Evolutionary conservation across 2,888 invertebrate species (phyloP).

Genomic region (Fragum fragum): DNA sequence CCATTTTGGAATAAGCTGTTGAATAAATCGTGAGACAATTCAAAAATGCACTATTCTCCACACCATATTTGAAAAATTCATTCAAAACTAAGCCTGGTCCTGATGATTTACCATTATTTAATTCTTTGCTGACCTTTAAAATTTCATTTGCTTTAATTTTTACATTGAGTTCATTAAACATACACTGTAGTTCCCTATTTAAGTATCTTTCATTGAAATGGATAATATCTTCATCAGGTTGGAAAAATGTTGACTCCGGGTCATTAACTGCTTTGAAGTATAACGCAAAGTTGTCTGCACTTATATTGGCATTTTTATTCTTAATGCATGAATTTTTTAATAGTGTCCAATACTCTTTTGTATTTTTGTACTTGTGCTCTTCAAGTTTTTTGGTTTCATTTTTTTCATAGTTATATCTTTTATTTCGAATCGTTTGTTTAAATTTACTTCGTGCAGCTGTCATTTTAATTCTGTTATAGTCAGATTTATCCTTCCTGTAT

Average conservation of each 20-base stretch:
- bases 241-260: constrained; percentile 19
- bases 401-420: constrained; percentile 9
- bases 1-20: constrained; percentile 24
- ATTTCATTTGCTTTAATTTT: not conserved
- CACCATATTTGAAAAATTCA: constrained; percentile 26
- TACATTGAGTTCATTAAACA: constrained; percentile 30
- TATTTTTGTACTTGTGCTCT: constrained; percentile 18
- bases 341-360: constrained; percentile 42
- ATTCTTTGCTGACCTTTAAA: not conserved
- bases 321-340: constrained; percentile 9
- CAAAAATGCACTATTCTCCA: not conserved
- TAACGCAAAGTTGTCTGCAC: not conserved
- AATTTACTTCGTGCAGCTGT: not conserved
- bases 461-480: constrained; percentile 21
- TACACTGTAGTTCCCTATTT: constrained; percentile 33
- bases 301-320: not conserved
- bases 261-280: constrained; percentile 46
- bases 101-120: not conserved
- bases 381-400: constrained; percentile 29
- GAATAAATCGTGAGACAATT: constrained; percentile 8
- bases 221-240: constrained; percentile 37
- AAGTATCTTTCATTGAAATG: constrained; percentile 19
- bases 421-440: constrained; percentile 19
- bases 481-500: constrained; percentile 8
- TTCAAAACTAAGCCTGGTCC: constrained; percentile 15